phyloP scores from a whole-genome alignment of 2,113 vertebrate species.

The Indicator indicator region DNA sequence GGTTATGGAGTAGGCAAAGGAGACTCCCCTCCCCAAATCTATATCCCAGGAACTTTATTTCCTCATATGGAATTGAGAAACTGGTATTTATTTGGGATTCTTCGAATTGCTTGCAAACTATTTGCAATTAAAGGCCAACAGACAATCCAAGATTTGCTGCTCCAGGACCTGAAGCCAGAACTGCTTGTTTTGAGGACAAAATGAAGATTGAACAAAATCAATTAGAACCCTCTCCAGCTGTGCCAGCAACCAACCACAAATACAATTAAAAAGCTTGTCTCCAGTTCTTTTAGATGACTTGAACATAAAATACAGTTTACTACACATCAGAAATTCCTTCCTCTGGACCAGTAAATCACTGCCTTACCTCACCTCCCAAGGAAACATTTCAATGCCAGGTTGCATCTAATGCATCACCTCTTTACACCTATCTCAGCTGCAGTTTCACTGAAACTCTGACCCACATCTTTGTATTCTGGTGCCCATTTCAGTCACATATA shows the following conservation, averaged over 20 bases:
- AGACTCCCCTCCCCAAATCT: background rate
- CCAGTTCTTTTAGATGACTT: background rate
- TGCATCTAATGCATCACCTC: background rate
- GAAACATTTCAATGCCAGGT: background rate
- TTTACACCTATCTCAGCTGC: background rate
- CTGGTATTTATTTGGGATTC: constrained; percentile 14
- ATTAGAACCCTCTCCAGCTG: background rate
- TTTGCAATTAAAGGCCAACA: constrained; percentile 3
- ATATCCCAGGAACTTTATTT: background rate
- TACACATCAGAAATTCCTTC: background rate
- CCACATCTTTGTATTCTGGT: background rate
- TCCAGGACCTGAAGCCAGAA: constrained; percentile 9
- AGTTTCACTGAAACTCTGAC: background rate
- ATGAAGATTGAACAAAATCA: constrained; percentile 23
- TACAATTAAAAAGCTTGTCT: constrained; percentile 16
- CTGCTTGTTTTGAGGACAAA: constrained; percentile 11
- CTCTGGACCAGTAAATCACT: background rate
- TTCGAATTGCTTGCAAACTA: constrained; percentile 25
- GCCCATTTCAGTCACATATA: background rate
- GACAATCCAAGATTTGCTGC: background rate
- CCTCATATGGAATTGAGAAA: background rate
- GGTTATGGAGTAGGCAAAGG: constrained; percentile 3
- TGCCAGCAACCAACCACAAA: constrained; percentile 25
- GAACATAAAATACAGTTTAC: background rate
- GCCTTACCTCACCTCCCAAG: background rate